These are phyloP conservation scores for Suillia variegata DNA, from an alignment of 2,888 invertebrate species.

Conservation along the genomic window DNA sequence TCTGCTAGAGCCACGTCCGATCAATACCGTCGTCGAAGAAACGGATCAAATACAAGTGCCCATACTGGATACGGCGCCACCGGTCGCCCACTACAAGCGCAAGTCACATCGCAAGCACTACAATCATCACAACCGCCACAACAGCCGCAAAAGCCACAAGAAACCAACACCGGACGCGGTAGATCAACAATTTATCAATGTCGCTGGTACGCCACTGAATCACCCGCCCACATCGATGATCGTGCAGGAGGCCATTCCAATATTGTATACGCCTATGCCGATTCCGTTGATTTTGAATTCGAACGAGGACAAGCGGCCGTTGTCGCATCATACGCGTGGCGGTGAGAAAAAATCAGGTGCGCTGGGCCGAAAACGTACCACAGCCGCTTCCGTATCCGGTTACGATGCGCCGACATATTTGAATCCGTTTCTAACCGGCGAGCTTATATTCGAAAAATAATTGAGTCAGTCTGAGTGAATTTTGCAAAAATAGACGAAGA, in stretches of 20 bases:
- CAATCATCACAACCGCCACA: conserved; percentile 47
- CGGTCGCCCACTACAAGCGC: conserved; percentile 39
- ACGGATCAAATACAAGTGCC: conserved; percentile 25
- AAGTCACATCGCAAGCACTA: conserved; percentile 51
- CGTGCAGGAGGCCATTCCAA: conserved; percentile 40
- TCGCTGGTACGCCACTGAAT: conserved; percentile 46
- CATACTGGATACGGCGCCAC: conserved; percentile 17
- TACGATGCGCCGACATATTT: conserved; percentile 48
- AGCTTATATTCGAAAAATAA: conserved; percentile 56
- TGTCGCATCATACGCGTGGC: conserved; percentile 38
- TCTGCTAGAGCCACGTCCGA: conserved; percentile 35
- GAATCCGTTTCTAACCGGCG: conserved; percentile 55
- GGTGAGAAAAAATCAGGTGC: conserved; percentile 23
- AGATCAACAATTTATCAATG: conserved; percentile 28
- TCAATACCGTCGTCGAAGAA: conserved; percentile 16
- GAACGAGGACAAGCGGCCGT: conserved; percentile 48
- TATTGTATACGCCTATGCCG: conserved; percentile 51
- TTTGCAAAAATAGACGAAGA: conserved; percentile 25
- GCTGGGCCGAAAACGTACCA: conserved; percentile 43
- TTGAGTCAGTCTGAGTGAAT: conserved; percentile 16
- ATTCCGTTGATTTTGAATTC: conserved; percentile 53
- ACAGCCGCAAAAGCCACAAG: conserved; percentile 31
- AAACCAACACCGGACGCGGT: conserved; percentile 16
- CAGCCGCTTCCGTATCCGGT: conserved; percentile 44
- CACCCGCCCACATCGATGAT: conserved; percentile 44